Evolutionary conservation across 2,888 invertebrate genomes (phyloP), one percentile per base, ranked within the genome.

Genomic region (Neoscelio sp.): DNA sequence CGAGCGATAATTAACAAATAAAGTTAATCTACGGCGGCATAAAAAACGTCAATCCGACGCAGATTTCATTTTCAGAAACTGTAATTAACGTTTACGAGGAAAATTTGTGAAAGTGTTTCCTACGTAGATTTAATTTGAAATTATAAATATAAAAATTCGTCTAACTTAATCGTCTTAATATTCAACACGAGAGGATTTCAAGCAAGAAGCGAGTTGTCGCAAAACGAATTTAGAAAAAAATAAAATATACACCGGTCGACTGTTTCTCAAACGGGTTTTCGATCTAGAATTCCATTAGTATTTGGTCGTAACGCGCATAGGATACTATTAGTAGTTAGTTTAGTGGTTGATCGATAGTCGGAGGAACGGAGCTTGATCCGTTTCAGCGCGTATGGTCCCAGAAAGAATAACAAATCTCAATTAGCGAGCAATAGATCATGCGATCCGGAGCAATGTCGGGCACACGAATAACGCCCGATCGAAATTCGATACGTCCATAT

Each of bases 211-310:
- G n/a, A 28, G n/a, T 28, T 58, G 75, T 38, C 58, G 78, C 68
- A 65, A 6, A 80, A 60, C 58, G 64, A 73, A 50, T 74, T 58
- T 26, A 26, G 33, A 64, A 71, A 64, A 67, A 67, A 75, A 23
- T 4, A 23, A 23, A 23, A 23, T 4, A 23, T 6, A 6, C 35
- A 54, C 35, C 4, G 26, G 17, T 35, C 54, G 50, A 77, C 73
- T 68, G 77, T 73, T 68, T 80, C 48, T 40, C 17, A 46, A 77
- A 71, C 42, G 65, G 30, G 68, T 70, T 58, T 58, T 56, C 13
- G 33, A 42, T 48, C 35, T 10, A 30, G 48, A 42, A 17, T 18
- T 44, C 15, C 30, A 50, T 28, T 15, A 50, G 50, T 12, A 38
- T 35, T 38, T 20, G 20, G 38, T 10, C 30, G 2, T 35, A 17